phyloP scores from a whole-genome alignment of 1,140 invertebrate genomes.

The Drosophila aff. region DNA sequence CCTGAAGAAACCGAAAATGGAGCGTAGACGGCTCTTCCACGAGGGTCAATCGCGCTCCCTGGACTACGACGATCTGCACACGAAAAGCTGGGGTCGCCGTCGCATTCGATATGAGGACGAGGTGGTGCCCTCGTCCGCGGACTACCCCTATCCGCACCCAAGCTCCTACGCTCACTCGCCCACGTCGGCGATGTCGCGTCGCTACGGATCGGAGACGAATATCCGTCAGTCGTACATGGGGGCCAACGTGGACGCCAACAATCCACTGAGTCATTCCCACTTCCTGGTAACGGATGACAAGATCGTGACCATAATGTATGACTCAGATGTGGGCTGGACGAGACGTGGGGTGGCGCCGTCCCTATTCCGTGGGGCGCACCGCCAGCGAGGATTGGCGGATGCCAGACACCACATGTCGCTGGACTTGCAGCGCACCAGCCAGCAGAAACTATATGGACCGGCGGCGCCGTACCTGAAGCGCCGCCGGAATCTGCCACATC shows the following conservation, averaged over 20 bases:
- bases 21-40: conserved; percentile 76
- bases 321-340: conserved; percentile 85
- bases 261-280: conserved; percentile 84
- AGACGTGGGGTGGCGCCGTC: conserved; percentile 77
- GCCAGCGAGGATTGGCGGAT: conserved; percentile 52
- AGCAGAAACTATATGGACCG: conserved; percentile 79
- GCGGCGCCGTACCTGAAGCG: conserved; percentile 76
- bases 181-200: conserved; percentile 56
- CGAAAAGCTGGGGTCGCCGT: conserved; percentile 78
- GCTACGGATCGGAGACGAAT: conserved; percentile 81
- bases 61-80: conserved; percentile 82
- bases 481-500: conserved; percentile 77
- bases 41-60: conserved; percentile 80
- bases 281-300: conserved; percentile 85
- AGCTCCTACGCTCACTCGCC: conserved; percentile 38
- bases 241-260: conserved; percentile 69
- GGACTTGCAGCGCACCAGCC: conserved; percentile 76
- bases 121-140: conserved; percentile 40
- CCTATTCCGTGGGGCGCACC: conserved; percentile 67
- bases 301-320: conserved; percentile 85
- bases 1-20: conserved; percentile 78
- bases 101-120: conserved; percentile 83
- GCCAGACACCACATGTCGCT: conserved; percentile 78
- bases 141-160: conserved; percentile 44
- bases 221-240: conserved; percentile 84